phyloP scores from a whole-genome alignment of 2,888 invertebrate genomes.

The Galerucella nymphaeae region DNA sequence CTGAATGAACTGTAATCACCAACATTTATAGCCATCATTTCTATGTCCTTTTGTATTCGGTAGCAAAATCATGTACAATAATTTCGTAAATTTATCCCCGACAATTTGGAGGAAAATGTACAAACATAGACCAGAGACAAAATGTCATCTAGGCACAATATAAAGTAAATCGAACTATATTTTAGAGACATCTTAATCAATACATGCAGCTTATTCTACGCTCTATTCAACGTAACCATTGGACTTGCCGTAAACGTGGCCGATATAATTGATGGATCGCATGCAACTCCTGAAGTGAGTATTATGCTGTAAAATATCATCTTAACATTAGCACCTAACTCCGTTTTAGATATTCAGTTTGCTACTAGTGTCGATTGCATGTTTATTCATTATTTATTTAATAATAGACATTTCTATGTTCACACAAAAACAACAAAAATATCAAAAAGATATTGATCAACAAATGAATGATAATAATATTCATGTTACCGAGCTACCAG shows the following conservation, averaged over 20 bases:
- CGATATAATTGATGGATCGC: constrained; percentile 68
- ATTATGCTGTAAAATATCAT: constrained; percentile 14
- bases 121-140: no score
- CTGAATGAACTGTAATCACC: constrained; percentile 47
- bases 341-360: constrained; percentile 71
- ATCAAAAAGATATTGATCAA: constrained; percentile 51
- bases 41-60: constrained; percentile 37
- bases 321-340: neutral
- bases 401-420: constrained; percentile 73
- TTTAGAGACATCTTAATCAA: constrained; percentile 70
- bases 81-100: constrained; percentile 25
- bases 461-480: constrained; percentile 48
- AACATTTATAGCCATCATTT: constrained; percentile 47
- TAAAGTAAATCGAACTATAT: neutral
- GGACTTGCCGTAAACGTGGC: constrained; percentile 74
- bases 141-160: neutral
- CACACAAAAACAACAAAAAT: constrained; percentile 65
- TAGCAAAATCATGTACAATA: constrained; percentile 17
- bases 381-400: constrained; percentile 72
- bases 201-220: constrained; percentile 76
- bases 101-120: constrained; percentile 7
- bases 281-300: constrained; percentile 69
- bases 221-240: constrained; percentile 74
- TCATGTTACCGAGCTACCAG: constrained; percentile 53
- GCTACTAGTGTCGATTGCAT: constrained; percentile 69